Base-by-base conservation (phyloP, 2,888 invertebrate genomes). In the Stenoptilia bipunctidactyla region DNA sequence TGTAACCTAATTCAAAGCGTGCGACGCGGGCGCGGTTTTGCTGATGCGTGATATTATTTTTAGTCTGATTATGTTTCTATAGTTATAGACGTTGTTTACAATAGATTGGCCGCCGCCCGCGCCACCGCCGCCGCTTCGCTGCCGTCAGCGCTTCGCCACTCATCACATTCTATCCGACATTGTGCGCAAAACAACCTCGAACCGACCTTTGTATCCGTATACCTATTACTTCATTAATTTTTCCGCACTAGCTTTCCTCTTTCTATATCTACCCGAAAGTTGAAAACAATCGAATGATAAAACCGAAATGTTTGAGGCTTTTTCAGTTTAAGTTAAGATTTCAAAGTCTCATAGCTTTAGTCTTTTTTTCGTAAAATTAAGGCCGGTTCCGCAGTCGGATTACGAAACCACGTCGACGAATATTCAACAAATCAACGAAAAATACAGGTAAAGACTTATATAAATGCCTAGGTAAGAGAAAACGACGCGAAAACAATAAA, bases 1-100 rank as follows among this genome's bases (percentile, higher is more conserved):
- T 67, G 71, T 74, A 72, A 71, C 70, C 72, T 75, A 73, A 64
- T 48, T n/a, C n/a, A 13, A 52, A 52, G 59, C 60, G 58, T 51
- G 51, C 55, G 61, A 52, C 56, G 36, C 47, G 40, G 38, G 37
- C 40, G 42, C 33, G 20, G 36, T 27, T 9, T 33, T 20, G 15
- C n/a, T n/a, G n/a, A n/a, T n/a, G n/a, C n/a, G n/a, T n/a, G n/a
- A n/a, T n/a, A n/a, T n/a, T n/a, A n/a, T n/a, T n/a, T n/a, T n/a
- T n/a, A n/a, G n/a, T n/a, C n/a, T n/a, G n/a, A n/a, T n/a, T n/a
- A 9, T 25, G 25, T 25, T 25, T 9, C 5, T 25, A 25, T 9
- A n/a, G 9, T 25, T 25, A 9, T 9, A 25, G 25, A 6, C 5
- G 25, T 25, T 9, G 5, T 25, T 6, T 25, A 9, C 5, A 25